These are phyloP conservation scores for Vultur gryphus DNA, from an alignment of 2,797 vertebrate species.

Conservation along the genomic window DNA sequence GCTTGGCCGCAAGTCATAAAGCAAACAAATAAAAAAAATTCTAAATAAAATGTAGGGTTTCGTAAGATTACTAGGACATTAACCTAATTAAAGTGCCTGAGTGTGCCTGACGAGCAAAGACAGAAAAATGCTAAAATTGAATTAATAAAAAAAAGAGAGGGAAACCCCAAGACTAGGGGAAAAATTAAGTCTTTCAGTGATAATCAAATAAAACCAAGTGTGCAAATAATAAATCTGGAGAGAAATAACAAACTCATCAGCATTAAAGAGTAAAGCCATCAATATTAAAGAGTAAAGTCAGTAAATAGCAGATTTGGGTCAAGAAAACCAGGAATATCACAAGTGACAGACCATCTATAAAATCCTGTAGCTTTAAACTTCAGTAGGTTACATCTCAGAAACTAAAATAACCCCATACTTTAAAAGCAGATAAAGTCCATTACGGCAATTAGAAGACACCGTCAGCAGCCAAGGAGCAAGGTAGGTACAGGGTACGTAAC, in stretches of 20 bases:
- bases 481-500: background rate
- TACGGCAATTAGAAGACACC: background rate
- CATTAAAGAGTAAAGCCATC: background rate
- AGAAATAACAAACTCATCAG: background rate
- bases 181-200: background rate
- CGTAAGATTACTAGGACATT: background rate
- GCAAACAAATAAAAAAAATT: constrained; percentile 1
- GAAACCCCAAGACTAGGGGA: background rate
- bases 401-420: background rate
- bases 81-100: background rate
- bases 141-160: background rate
- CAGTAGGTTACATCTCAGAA: background rate
- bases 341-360: background rate
- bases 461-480: background rate
- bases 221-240: background rate
- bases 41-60: background rate
- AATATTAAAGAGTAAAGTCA: background rate
- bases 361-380: background rate
- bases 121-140: background rate
- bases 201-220: constrained; percentile 22
- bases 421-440: background rate
- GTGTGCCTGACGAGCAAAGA: background rate
- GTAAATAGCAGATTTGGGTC: background rate
- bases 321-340: background rate
- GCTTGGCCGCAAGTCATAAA: constrained; percentile 13